A percentile compares a stretch with the other conserved stretches of the same genome.
Conservation (phyloP, 2,797 vertebrate genomes). For the Enteromius trimaculatus region DNA sequence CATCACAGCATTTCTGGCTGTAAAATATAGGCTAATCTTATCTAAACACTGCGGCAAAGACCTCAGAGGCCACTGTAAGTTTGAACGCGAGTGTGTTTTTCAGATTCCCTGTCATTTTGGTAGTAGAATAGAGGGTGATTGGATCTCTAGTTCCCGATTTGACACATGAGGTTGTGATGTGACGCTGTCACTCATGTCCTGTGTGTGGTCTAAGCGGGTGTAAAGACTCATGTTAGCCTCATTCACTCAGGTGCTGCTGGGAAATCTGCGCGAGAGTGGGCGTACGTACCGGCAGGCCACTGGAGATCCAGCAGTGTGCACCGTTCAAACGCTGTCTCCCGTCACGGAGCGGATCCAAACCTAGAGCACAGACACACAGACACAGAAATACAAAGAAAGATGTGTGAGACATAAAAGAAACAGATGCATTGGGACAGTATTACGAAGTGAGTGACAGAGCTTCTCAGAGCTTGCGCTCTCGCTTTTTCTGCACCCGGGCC, state of each 20-base stretch:
- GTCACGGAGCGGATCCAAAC: conserved; percentile 59
- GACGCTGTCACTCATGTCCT: conserved; percentile 47
- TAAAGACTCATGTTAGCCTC: conserved; percentile 55
- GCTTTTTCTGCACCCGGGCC: conserved; percentile 21
- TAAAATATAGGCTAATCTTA: conserved; percentile 4
- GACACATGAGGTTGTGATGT: conserved; percentile 39
- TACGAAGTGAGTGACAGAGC: conserved; percentile 21
- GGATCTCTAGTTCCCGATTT: conserved; percentile 41
- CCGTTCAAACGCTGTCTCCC: conserved; percentile 65
- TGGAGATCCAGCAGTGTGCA: conserved; percentile 63
- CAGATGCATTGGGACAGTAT: conserved; percentile 35
- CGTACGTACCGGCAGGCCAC: conserved; percentile 73
- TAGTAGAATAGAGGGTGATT: conserved; percentile 1
- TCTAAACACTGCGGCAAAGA: background rate
- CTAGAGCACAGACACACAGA: conserved; percentile 62
- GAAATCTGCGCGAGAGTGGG: conserved; percentile 42
- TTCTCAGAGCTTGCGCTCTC: background rate
- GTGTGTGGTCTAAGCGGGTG: conserved; percentile 47
- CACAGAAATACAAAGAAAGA: conserved; percentile 46
- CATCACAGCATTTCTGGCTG: background rate
- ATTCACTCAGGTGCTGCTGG: conserved; percentile 60
- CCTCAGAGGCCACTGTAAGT: conserved; percentile 26
- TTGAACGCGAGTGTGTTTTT: background rate
- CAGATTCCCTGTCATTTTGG: conserved; percentile 13
- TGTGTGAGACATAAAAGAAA: conserved; percentile 41